A percentile compares a stretch with the other conserved stretches of the same genome.
Evolutionary conservation across 2,888 invertebrate genomes (phyloP).

Genomic region (Cataglyphis cursor): DNA sequence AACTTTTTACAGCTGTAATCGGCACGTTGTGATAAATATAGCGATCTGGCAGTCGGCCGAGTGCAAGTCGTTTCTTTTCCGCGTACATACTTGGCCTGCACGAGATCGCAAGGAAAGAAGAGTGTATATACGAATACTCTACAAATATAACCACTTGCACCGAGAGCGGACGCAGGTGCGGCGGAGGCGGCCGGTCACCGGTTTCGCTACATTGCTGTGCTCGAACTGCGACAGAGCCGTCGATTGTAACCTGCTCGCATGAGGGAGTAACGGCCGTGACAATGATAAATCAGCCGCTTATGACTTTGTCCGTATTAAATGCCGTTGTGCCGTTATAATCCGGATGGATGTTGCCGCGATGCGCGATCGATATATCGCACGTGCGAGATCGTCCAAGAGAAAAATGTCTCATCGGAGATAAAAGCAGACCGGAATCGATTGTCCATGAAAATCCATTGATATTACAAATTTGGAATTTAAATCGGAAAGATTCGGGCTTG

Average conservation of each 20-base stretch:
- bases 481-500: not conserved
- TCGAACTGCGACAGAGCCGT: conserved; percentile 68
- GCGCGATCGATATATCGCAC: conserved; percentile 55
- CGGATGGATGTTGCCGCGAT: conserved; percentile 15
- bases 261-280: conserved; percentile 72
- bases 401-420: not conserved
- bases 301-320: conserved; percentile 64
- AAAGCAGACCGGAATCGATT: not conserved
- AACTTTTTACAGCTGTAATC: conserved; percentile 80
- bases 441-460: not conserved
- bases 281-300: conserved; percentile 75
- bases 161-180: conserved; percentile 73
- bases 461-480: not conserved
- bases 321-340: conserved; percentile 34
- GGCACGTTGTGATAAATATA: conserved; percentile 83
- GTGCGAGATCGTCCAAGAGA: not conserved
- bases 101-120: conserved; percentile 74
- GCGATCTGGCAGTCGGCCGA: conserved; percentile 83
- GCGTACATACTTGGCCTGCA: conserved; percentile 79
- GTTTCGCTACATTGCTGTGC: conserved; percentile 65
- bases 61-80: conserved; percentile 81
- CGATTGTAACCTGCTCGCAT: conserved; percentile 62
- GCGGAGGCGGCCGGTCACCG: conserved; percentile 65
- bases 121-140: conserved; percentile 67
- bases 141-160: conserved; percentile 74